phyloP scores from a whole-genome alignment of 2,888 invertebrate species.

The Xiphydria camelus region DNA sequence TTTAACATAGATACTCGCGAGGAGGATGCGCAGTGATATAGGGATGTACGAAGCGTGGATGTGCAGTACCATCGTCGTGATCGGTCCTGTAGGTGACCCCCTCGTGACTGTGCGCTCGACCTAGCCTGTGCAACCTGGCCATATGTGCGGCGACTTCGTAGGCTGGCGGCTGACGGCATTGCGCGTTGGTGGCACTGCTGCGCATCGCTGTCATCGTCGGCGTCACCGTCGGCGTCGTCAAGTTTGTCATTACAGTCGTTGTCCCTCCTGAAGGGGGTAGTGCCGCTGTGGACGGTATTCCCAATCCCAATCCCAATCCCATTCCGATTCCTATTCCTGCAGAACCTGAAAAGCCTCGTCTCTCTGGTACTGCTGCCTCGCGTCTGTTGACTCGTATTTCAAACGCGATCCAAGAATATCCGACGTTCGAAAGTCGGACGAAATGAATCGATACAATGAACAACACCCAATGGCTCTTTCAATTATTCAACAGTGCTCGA shows the following conservation, averaged over 20 bases:
- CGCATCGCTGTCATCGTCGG: conserved; percentile 34
- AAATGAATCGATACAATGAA: too few species aligned
- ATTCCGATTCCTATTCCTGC: conserved; percentile 35
- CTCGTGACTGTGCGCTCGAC: conserved; percentile 84
- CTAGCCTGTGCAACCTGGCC: conserved; percentile 79
- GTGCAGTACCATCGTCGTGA: conserved; percentile 63
- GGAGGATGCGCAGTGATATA: conserved; percentile 2
- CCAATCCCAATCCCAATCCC: conserved; percentile 40
- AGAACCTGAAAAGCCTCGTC: conserved; percentile 55
- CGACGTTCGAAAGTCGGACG: too few species aligned
- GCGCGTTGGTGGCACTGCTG: conserved; percentile 34
- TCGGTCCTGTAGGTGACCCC: conserved; percentile 78
- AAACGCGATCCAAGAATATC: too few species aligned
- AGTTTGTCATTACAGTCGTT: conserved; percentile 32
- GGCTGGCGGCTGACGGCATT: conserved; percentile 73
- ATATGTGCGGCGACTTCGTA: conserved; percentile 87
- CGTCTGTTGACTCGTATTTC: too few species aligned
- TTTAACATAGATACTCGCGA: neutral
- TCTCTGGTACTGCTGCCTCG: conserved; percentile 43
- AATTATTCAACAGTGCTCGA: too few species aligned
- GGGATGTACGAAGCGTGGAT: too few species aligned
- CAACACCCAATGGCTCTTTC: too few species aligned
- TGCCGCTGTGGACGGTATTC: too few species aligned
- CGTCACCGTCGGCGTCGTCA: conserved; percentile 28
- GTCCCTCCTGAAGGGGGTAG: conserved; percentile 34